Evolutionary conservation across 1,140 invertebrate genomes (phyloP), one percentile per base, ranked within the genome.

Genomic region (Zaprionus kolodkinae): DNA sequence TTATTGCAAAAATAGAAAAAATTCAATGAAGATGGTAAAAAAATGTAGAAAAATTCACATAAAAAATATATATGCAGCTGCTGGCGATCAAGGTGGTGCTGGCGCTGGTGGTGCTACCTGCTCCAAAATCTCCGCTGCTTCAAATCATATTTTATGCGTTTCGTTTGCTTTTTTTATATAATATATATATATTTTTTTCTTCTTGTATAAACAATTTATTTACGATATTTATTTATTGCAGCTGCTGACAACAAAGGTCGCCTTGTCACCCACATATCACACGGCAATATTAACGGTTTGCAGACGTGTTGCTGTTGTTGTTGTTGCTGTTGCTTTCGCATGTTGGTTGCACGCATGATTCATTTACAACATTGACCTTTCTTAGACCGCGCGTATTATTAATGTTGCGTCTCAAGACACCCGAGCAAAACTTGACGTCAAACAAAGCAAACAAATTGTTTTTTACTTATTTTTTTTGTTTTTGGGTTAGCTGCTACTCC

Each of bases 211-310:
- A 50, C 75, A 80, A 80, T 81, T 80, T 79, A 77, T 77, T 68
- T 52, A 68, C 45, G 45, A 50, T 59, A 69, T 78, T 73, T 55
- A 74, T 77, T 69, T 74, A 74, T 70, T 75, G 78, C 81, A 77
- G 81, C 55, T 70, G 81, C 70, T 84, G 81, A 84, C 81, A 81
- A 43, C 66, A 45, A 74, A 86, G 83, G 83, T 86, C 79, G 63
- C n/a, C 30, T 40, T 72, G 59, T 74, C 73, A 76, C 69, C 73
- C 73, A 76, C 73, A 76, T 72, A 65, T 54, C 60, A 30, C 36
- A 43, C 55, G 30, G 52, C 21, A 57, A 52, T 55, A 62, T 62
- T 57, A 74, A 74, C 56, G 54, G 62, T 50, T 61, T 45, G 50
- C 33, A 54, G 30, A 52, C 60, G 54, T 64, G 48, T 64, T 50